These are phyloP conservation scores for Apostichopus japonicus DNA, from an alignment of 35 echinoderm and acorn worm species.

Conservation along the genomic window DNA sequence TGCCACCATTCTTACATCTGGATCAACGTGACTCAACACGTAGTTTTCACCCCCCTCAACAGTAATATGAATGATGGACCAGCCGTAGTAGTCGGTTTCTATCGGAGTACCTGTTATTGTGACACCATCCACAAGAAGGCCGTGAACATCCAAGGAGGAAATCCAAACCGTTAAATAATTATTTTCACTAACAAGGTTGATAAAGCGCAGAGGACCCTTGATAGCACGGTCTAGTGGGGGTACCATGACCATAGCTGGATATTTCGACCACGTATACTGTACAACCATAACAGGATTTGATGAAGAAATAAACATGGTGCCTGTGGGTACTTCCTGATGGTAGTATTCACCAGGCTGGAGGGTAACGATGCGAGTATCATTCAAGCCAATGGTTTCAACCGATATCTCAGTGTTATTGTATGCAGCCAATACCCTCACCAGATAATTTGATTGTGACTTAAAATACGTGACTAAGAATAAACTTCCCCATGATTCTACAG, in stretches of 20 bases:
- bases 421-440: neutral
- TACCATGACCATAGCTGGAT: constrained; percentile 4
- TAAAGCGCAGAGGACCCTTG: neutral
- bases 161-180: constrained; percentile 2
- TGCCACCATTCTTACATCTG: neutral
- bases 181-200: neutral
- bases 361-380: neutral
- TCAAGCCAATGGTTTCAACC: neutral
- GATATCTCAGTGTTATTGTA: neutral
- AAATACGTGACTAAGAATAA: constrained; percentile 12
- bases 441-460: neutral
- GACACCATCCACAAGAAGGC: neutral
- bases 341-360: neutral
- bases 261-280: neutral
- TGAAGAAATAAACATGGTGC: neutral
- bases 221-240: constrained; percentile 15
- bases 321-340: neutral
- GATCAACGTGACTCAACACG: neutral
- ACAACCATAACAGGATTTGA: constrained; percentile 3
- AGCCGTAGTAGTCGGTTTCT: neutral
- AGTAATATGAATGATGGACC: neutral
- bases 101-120: neutral
- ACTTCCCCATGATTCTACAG: constrained; percentile 16
- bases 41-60: neutral
- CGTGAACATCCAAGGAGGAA: neutral